Evolutionary conservation across 2,113 vertebrate species (phyloP).

Genomic region (Sapayoa aenigma): DNA sequence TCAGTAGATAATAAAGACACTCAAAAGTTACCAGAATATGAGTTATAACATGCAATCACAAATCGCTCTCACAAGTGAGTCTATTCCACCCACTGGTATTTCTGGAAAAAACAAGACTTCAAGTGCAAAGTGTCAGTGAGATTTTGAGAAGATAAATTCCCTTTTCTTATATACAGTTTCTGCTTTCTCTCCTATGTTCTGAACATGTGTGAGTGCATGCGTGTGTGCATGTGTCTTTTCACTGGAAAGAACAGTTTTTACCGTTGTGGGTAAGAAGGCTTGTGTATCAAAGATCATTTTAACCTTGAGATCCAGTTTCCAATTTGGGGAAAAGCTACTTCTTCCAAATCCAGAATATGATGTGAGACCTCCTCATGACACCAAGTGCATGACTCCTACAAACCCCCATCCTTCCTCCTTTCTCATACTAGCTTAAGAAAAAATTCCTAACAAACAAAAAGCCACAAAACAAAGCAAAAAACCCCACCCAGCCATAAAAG

Average conservation of each 20-base stretch:
- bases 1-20: background rate
- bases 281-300: background rate
- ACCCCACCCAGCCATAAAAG: background rate
- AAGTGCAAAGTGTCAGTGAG: background rate
- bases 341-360: background rate
- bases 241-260: background rate
- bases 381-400: fast-evolving
- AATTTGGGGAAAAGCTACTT: background rate
- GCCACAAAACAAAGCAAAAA: fast-evolving
- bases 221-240: fast-evolving
- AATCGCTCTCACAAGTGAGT: background rate
- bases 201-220: background rate
- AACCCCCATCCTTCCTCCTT: background rate
- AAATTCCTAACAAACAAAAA: background rate
- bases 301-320: background rate
- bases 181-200: background rate
- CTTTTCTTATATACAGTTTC: too few relatives aligned
- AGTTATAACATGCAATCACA: background rate
- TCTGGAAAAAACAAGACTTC: background rate
- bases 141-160: background rate
- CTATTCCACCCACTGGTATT: background rate
- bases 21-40: background rate
- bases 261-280: fast-evolving
- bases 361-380: background rate
- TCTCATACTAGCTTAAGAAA: background rate